Evolutionary conservation across 2,888 invertebrate species (phyloP), one percentile per base, ranked within the genome.

Genomic region (Zygothrica quintamaculata): DNA sequence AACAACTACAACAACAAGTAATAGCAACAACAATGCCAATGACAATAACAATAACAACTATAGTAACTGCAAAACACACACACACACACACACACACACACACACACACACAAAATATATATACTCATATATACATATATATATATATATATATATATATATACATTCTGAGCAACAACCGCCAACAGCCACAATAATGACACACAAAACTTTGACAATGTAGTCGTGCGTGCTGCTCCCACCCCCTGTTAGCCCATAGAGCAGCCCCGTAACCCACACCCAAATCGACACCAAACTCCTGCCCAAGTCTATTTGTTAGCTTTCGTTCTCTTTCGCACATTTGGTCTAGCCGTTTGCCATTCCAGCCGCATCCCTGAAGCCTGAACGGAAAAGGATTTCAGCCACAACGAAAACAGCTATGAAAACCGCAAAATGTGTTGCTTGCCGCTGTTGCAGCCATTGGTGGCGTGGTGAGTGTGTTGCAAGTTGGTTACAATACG

Each of bases 341-440:
- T 12, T 34, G 40, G 25, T 25, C 40, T 16, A 8, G 29, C 33
- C 31, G 47, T 61, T 61, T 61, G 46, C 37, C 51, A 68, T 62
- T 25, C 33, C 39, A 44, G 43, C 57, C 61, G 70, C 64, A 43
- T 50, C 40, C 44, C 65, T 51, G 66, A 47, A 40, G 67, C 52
- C 36, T 37, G 15, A 65, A 65, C 82, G 84, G 68, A 82, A 80
- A 82, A 85, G 86, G 84, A 80, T 79, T 82, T 85, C 84, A 60
- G 84, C 86, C 79, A 59, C 86, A 80, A 79, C 66, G 86, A 80
- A 85, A 80, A 80, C 86, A 85, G 86, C 79, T 79, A 82, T 82
- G 80, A 65, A 82, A 85, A 68, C 80, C 80, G 66, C 80, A 80
- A 84, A 85, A 79, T 80, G 84, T 77, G 51, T 52, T 60, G 52